Base-by-base conservation (phyloP, 2,888 invertebrate genomes). In the Leucoptera coffeella region DNA sequence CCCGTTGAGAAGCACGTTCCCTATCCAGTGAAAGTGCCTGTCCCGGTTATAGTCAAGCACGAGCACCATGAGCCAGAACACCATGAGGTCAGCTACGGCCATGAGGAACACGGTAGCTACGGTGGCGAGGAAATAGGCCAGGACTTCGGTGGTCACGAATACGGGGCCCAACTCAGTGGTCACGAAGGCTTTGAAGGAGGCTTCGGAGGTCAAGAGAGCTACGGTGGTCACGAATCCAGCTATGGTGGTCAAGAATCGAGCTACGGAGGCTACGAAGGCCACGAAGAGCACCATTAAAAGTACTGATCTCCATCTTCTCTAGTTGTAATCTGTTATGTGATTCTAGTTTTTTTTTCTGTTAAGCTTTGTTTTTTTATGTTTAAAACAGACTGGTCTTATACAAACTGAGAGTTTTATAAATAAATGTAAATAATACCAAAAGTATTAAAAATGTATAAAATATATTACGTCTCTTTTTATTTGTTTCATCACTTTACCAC, bases 1-100 rank as follows among this genome's bases (percentile, higher is more conserved):
- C 73, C 72, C 7, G 69, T 78, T 2, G 79, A 82, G 39, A 82
- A 80, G 44, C 77, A 77, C 29, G 74, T 85, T 27, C 82, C 82
- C 15, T 80, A 82, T 40, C 69, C 73, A 23, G 77, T 83, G 14
- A 85, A 86, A 51, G 78, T 85, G 28, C 77, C 79, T 3, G 77
- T 82, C 15, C 78, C 78, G 13, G 67, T 80, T 11, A 72, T 65
- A 20, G 64, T 81, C 14, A 75, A 79, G 12, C 55, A 36, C 39
- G 27, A 35, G n/a, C 45, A 60, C 3, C 47, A 40, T 28, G 42
- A 41, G 11, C 43, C 53, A 9, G 45, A 47, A 4, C 44, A 50
- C 10, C 42, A 43, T 2, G 19, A 13, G 3, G 29, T 29, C 3
- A 14, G 27, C 10, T 15, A 26, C 14, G 25, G 26, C 4, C 22